Base-by-base conservation (phyloP, 2,797 vertebrate genomes). In the Sebastes nivosus region DNA sequence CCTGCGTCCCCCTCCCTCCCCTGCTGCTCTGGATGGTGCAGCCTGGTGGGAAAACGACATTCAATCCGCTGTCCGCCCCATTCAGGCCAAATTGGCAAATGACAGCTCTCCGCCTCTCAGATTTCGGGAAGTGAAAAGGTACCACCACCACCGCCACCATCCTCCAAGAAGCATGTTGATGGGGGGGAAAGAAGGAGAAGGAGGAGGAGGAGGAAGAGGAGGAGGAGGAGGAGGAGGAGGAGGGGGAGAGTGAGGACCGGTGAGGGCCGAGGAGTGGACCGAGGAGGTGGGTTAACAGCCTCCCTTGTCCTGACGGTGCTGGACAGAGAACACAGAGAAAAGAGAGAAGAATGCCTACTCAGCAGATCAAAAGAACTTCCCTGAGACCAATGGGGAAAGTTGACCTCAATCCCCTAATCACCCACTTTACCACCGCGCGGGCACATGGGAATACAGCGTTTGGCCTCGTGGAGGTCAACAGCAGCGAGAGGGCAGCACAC, bases 1-100 rank as follows among this genome's bases (percentile, higher is more conserved):
- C 93, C 88, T 57, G 80, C 87, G 55, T 16, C 83, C 93, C 93
- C 94, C 93, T 92, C 95, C 92, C 89, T 83, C 95, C 92, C 96
- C 95, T 83, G 87, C 95, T 94, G 94, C 80, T 95, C 93, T 94
- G 94, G 95, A 96, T 95, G 95, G 94, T 55, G 95, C 94, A 95
- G 96, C 94, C 95, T 96, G 96, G 96, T 98, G 97, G 97, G 96
- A 96, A 97, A 97, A 95, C 94, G 95, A 97, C 96, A 97, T 97
- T 97, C 95, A 97, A 98, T 97, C 97, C 95, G 85, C 94, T 81
- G 88, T 89, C 93, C 87, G 75, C 83, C 83, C 94, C 93, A 97
- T 95, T 97, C 95, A 96, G 88, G 63, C 95, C 95, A 97, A 97
- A 98, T 97, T 97, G 94, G 94, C 95, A 97, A 97, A 97, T 97